These are phyloP conservation scores for Apamea monoglypha DNA, from an alignment of 2,888 invertebrate species.

Conservation along the genomic window DNA sequence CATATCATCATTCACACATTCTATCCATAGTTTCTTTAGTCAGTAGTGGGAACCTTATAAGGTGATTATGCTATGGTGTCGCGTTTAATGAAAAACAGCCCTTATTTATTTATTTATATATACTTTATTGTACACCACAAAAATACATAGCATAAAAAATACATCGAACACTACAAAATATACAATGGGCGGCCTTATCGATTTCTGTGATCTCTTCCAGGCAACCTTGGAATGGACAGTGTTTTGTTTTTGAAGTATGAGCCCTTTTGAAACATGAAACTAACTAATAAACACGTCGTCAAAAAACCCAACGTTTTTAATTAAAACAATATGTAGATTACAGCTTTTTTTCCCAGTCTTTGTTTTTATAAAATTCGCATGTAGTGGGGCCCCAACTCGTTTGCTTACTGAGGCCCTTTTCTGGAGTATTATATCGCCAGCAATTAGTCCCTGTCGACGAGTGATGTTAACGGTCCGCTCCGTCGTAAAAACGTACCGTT, in stretches of 20 bases:
- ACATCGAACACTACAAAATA: too few relatives aligned
- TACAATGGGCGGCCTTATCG: too few relatives aligned
- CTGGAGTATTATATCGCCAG: slow-evolving; percentile 68
- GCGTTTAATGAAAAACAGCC: not conserved
- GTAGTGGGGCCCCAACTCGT: slow-evolving; percentile 40
- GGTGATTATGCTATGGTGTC: not conserved
- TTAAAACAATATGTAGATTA: not conserved
- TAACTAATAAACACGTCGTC: not conserved
- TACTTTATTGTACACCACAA: too few relatives aligned
- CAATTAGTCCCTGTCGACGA: slow-evolving; percentile 71
- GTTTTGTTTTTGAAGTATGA: not conserved
- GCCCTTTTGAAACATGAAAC: slow-evolving; percentile 32
- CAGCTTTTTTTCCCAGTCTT: slow-evolving; percentile 2
- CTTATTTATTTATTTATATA: too few relatives aligned
- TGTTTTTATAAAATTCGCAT: slow-evolving; percentile 7
- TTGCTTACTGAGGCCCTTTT: slow-evolving; percentile 66
- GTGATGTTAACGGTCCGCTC: slow-evolving; percentile 56
- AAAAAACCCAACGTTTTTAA: slow-evolving; percentile 7
- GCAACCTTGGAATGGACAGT: too few relatives aligned
- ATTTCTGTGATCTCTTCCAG: too few relatives aligned
- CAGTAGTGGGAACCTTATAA: not conserved
- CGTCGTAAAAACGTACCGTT: slow-evolving; percentile 59
- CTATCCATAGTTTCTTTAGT: too few relatives aligned
- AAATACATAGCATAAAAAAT: too few relatives aligned
- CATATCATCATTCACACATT: too few relatives aligned